Percentiles rank a stretch among this genome's conserved stretches.
Evolutionary conservation across 1,140 invertebrate genomes (phyloP).

Genomic region (Ladona fulva): DNA sequence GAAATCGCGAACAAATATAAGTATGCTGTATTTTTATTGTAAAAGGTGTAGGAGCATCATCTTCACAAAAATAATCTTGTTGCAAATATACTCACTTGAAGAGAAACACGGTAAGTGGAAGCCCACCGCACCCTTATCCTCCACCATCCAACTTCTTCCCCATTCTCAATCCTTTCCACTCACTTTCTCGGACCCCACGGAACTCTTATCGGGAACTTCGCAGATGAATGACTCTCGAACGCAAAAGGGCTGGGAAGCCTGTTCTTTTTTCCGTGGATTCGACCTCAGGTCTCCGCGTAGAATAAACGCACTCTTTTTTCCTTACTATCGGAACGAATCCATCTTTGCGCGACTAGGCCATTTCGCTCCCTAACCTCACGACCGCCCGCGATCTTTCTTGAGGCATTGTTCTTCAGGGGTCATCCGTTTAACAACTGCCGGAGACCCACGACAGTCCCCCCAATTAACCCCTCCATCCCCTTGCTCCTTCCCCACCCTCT

Average conservation of each 20-base stretch:
- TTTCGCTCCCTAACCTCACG: background rate
- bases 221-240: background rate
- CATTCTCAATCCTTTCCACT: too few relatives aligned
- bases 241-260: background rate
- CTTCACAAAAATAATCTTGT: too few relatives aligned
- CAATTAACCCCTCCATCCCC: background rate
- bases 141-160: too few relatives aligned
- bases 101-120: too few relatives aligned
- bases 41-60: too few relatives aligned
- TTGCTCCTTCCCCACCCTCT: background rate
- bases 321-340: background rate
- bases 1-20: too few relatives aligned
- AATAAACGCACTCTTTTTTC: background rate
- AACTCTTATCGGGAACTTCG: background rate
- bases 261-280: background rate
- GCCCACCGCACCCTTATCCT: too few relatives aligned
- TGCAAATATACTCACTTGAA: too few relatives aligned
- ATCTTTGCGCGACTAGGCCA: background rate
- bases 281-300: background rate
- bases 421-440: background rate
- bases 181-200: too few relatives aligned
- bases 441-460: background rate
- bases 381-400: background rate
- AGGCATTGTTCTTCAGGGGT: background rate
- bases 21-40: too few relatives aligned